These are phyloP conservation scores for Pandion haliaetus DNA, from an alignment of 2,113 vertebrate species.

Conservation along the genomic window DNA sequence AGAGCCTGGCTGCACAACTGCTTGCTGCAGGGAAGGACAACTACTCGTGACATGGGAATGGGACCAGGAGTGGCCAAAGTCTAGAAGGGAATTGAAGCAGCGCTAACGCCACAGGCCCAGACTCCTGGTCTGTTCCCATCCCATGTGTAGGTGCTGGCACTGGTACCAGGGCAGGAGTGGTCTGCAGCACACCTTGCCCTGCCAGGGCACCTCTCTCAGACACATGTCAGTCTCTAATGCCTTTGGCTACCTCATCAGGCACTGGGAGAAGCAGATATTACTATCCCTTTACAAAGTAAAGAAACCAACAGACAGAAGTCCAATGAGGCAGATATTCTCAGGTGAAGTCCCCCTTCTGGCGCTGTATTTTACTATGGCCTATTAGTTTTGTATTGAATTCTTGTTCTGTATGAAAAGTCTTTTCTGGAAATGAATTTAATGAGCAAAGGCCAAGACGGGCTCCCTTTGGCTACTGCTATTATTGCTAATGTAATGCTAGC, in stretches of 20 bases:
- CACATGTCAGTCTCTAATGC: not conserved
- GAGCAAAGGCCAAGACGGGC: not conserved
- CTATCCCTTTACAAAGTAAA: not conserved
- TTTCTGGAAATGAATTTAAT: not conserved
- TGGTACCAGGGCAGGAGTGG: not conserved
- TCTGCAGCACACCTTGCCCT: not conserved
- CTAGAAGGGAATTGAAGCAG: not conserved
- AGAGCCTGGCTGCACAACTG: not conserved
- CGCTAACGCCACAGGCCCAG: accelerated
- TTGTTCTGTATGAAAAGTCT: not conserved
- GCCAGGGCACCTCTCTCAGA: not conserved
- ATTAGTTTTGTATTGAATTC: not conserved
- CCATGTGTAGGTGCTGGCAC: not conserved
- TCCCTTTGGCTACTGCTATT: not conserved
- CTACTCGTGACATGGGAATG: not conserved
- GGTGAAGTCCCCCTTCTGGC: not conserved
- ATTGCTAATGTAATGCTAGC: not conserved
- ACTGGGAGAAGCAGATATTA: not conserved
- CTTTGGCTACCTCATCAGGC: not conserved
- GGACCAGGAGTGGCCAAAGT: not conserved
- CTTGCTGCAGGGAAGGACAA: not conserved
- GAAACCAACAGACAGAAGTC: not conserved
- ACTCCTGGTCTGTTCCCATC: not conserved
- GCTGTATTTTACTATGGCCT: not conserved
- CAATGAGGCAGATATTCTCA: not conserved